Evolutionary conservation across 2,113 vertebrate species (phyloP).

Genomic region (Mugil cephalus): DNA sequence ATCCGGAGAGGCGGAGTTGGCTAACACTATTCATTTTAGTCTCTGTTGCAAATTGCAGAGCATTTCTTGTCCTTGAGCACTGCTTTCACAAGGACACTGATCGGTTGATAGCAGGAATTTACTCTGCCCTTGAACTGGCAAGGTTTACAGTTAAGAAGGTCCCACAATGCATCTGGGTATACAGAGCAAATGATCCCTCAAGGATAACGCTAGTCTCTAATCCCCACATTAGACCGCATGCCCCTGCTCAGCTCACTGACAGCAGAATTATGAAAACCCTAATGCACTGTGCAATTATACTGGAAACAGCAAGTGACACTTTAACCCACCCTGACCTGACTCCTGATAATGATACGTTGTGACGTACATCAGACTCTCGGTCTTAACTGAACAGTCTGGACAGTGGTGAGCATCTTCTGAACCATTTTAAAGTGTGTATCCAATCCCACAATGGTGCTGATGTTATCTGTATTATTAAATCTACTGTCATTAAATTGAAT

Average conservation of each 20-base stretch:
- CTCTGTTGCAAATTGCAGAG: not conserved
- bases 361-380: not conserved
- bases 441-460: too few species aligned
- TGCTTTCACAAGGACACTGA: constrained; percentile 5
- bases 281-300: constrained; percentile 19
- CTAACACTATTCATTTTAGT: not conserved
- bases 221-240: constrained; percentile 60
- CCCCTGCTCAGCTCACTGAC: constrained; percentile 43
- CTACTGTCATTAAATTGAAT: too few species aligned
- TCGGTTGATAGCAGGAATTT: constrained; percentile 8
- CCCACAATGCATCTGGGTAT: constrained; percentile 29
- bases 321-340: not conserved
- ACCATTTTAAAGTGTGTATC: too few species aligned
- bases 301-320: not conserved
- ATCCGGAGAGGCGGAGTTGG: not conserved
- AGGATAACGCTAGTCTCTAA: constrained; percentile 50
- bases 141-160: constrained; percentile 28
- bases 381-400: not conserved
- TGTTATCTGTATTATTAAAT: too few species aligned
- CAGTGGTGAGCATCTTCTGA: not conserved
- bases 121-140: constrained; percentile 8
- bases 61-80: constrained; percentile 2
- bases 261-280: constrained; percentile 52
- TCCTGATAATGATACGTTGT: not conserved
- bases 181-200: constrained; percentile 33